Conservation (phyloP, 1,140 invertebrate species). For the Campoletis sonorensis region DNA sequence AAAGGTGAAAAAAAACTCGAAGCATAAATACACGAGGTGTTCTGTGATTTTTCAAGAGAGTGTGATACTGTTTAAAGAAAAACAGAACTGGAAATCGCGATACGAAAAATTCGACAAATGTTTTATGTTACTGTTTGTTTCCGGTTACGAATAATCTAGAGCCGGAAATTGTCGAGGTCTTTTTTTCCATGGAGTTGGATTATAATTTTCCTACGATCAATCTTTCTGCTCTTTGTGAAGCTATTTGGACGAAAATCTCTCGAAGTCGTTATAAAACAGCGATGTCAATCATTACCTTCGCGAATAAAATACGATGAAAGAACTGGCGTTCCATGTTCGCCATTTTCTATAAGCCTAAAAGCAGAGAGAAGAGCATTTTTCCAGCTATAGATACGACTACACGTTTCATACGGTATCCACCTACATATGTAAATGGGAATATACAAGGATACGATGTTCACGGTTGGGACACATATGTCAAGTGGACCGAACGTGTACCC, state of each 20-base stretch:
- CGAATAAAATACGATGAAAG: background rate
- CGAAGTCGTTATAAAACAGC: background rate
- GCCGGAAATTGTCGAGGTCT: background rate
- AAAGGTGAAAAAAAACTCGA: too few species aligned
- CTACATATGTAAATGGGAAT: background rate
- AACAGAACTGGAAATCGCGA: too few species aligned
- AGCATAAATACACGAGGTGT: too few species aligned
- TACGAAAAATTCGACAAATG: too few species aligned
- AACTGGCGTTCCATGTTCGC: background rate
- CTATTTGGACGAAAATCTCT: background rate
- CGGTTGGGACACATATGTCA: constrained; percentile 2
- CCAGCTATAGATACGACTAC: background rate
- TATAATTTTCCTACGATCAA: background rate
- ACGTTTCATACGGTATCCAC: background rate
- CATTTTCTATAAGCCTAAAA: background rate
- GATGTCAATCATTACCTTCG: background rate
- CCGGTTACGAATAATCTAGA: too few species aligned
- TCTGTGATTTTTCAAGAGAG: too few species aligned
- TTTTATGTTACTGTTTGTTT: too few species aligned
- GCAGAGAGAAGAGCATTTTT: background rate
- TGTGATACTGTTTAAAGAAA: too few species aligned
- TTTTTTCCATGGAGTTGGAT: background rate
- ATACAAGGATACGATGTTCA: background rate
- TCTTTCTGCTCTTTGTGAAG: background rate
- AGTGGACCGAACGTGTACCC: constrained; percentile 3